Conservation (phyloP, 1,140 invertebrate genomes). For the Drosophila orena region DNA sequence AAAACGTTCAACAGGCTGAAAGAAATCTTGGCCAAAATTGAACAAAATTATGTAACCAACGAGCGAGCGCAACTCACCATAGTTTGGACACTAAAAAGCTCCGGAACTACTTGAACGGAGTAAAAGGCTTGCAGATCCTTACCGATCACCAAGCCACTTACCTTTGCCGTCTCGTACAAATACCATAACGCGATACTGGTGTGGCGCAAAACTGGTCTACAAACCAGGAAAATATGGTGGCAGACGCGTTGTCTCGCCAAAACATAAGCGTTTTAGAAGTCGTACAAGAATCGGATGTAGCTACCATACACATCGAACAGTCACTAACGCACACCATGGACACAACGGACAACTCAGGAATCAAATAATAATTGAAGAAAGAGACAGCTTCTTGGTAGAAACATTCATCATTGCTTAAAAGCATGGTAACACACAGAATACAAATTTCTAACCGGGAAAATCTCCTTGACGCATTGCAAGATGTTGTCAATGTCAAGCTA, state of each 20-base stretch:
- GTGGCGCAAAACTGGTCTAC: background rate
- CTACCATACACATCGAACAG: background rate
- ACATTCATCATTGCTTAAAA: conserved; percentile 2
- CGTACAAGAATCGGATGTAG: background rate
- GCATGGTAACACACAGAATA: background rate
- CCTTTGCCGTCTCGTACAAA: background rate
- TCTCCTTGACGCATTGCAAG: no score
- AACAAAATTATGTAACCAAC: no score
- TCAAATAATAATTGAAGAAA: conserved; percentile 7
- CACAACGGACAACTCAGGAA: background rate
- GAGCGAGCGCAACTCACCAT: no score
- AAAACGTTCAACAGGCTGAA: no score
- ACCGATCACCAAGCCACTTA: background rate
- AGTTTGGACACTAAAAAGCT: no score
- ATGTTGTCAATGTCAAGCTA: no score
- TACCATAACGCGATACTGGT: background rate
- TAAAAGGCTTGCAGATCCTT: no score
- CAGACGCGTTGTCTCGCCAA: background rate
- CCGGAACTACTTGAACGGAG: no score
- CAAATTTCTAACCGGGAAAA: background rate
- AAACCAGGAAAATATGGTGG: background rate
- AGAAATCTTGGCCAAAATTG: no score
- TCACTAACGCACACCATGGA: background rate
- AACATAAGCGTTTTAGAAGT: background rate
- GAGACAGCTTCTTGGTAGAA: background rate